phyloP scores from a whole-genome alignment of 2,113 vertebrate genomes.

The Scomber japonicus region DNA sequence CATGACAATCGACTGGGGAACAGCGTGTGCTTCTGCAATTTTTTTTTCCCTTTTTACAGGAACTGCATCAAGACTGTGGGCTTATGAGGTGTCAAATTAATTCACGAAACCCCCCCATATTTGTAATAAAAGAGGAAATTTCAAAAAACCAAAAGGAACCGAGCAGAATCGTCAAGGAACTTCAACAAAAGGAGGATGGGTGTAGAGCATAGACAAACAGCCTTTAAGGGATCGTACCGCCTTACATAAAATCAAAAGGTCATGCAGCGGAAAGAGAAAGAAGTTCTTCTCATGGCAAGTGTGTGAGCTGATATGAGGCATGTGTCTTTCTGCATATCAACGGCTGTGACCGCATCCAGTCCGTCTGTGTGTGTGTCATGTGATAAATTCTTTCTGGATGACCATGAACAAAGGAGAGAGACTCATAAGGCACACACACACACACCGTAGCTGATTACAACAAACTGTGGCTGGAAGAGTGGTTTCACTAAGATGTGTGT shows the following conservation, averaged over 20 bases:
- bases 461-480: neutral
- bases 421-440: slow-evolving; percentile 9
- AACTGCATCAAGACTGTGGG: slow-evolving; percentile 34
- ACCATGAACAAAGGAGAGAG: slow-evolving; percentile 27
- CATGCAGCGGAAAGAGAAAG: neutral
- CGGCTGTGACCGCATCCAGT: slow-evolving; percentile 18
- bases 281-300: neutral
- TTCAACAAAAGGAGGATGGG: neutral
- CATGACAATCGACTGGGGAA: slow-evolving; percentile 45
- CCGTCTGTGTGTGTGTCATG: slow-evolving; percentile 15
- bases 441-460: slow-evolving; percentile 28
- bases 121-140: neutral
- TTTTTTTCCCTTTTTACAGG: slow-evolving; percentile 7
- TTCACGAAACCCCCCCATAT: slow-evolving; percentile 3
- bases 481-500: slow-evolving; percentile 23
- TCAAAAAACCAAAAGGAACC: neutral
- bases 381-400: slow-evolving; percentile 21
- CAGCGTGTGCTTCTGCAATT: slow-evolving; percentile 3
- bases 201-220: slow-evolving; percentile 35
- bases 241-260: slow-evolving; percentile 26
- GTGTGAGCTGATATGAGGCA: slow-evolving; percentile 21
- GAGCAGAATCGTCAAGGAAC: neutral
- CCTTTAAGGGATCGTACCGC: neutral
- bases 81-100: slow-evolving; percentile 58
- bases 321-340: slow-evolving; percentile 21